These are phyloP conservation scores for Rhinogobius similis DNA, from an alignment of 2,113 vertebrate genomes.

Conservation along the genomic window DNA sequence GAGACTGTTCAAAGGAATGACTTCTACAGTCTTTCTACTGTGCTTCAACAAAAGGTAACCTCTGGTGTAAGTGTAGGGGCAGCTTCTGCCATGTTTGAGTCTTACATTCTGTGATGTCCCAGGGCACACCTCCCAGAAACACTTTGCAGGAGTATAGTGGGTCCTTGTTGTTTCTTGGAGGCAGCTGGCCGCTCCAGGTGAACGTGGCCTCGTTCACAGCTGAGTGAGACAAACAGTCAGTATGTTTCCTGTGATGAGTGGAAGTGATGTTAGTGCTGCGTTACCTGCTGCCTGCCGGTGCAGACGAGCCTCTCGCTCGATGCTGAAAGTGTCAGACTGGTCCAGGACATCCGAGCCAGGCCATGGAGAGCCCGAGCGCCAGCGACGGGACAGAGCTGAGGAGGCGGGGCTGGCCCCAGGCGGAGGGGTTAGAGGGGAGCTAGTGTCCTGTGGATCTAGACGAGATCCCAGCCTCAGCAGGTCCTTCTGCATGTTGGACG, in stretches of 20 bases:
- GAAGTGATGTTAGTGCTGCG: accelerated
- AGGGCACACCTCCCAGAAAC: slow-evolving; percentile 96
- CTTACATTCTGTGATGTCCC: slow-evolving; percentile 97
- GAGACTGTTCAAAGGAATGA: too few relatives aligned
- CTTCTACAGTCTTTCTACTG: too few relatives aligned
- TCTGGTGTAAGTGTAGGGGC: background rate
- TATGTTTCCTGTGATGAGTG: background rate
- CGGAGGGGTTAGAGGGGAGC: slow-evolving; percentile 83
- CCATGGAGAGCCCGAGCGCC: slow-evolving; percentile 91
- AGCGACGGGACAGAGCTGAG: slow-evolving; percentile 84
- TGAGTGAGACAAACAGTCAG: slow-evolving; percentile 46
- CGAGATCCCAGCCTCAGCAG: slow-evolving; percentile 85
- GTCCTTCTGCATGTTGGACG: slow-evolving; percentile 87
- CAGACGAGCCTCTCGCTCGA: slow-evolving; percentile 94
- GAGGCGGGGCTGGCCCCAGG: slow-evolving; percentile 75
- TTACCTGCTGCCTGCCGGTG: slow-evolving; percentile 95
- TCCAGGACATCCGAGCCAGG: slow-evolving; percentile 88
- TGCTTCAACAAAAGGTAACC: background rate
- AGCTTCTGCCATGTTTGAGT: background rate
- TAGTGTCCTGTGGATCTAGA: slow-evolving; percentile 84
- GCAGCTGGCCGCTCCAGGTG: slow-evolving; percentile 97
- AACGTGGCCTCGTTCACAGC: slow-evolving; percentile 97
- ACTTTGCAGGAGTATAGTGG: slow-evolving; percentile 97
- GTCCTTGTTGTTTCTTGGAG: slow-evolving; percentile 95
- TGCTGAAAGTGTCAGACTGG: slow-evolving; percentile 90